Evolutionary conservation across 1,140 invertebrate species (phyloP), one percentile per base, ranked within the genome.

Genomic region (Macrocentrus cingulum): DNA sequence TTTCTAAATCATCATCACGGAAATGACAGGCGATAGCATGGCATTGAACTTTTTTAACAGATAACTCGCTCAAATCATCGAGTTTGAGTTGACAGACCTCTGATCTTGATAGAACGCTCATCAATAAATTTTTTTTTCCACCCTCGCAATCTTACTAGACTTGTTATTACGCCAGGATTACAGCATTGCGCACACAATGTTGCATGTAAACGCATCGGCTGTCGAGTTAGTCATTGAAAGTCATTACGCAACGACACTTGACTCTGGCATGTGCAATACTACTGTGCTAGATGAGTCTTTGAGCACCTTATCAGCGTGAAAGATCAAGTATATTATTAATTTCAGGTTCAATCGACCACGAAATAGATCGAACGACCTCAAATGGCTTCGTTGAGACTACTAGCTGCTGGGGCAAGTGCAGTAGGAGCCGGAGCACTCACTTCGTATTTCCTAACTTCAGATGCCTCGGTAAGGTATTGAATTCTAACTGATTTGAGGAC

Each of bases 381-480:
- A 44, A 80, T 79, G 77, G 74, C 75, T n/a, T 70, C 71, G 23
- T 56, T 77, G 44, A 73, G 66, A 62, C 52, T 74, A 23, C 57
- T 79, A 8, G 67, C 70, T 19, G 75, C 76, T 7, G 73, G 76
- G 13, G 72, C 74, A 5, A 78, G 76, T 63, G 76, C 75, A 8
- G 60, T 72, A 0, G 71, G 72, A 23, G 72, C 77, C 5, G 73
- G 75, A 25, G 68, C 67, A 13, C 59, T 78, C n/a, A 75, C 76
- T 3, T 70, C 71, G 0, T 73, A 79, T 54, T 72, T 72, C 34
- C 62, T 79, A n/a, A 56, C 68, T 37, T 67, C 69, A 20, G 76
- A 78, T 51, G 67, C 58, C 19, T 67, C 69, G 18, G 77, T 79
- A 66, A 70, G 72, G 2, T 49, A n/a, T 2, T 23, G n/a, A 6